phyloP scores from a whole-genome alignment of 2,888 invertebrate species.

The Amphipoea oculea region DNA sequence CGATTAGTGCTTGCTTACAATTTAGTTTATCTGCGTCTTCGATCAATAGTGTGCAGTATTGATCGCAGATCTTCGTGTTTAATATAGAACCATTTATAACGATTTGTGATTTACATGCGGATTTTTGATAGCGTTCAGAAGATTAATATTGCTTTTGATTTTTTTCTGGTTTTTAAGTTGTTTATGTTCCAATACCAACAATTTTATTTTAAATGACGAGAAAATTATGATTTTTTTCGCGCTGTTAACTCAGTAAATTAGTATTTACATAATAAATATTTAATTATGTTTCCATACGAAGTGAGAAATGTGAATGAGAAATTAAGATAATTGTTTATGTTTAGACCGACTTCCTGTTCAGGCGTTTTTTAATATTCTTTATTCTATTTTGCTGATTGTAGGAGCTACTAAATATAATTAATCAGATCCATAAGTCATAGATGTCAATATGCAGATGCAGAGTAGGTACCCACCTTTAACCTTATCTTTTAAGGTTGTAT shows the following conservation, averaged over 20 bases:
- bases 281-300: neutral
- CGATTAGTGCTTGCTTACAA: constrained; percentile 13
- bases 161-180: neutral
- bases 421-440: neutral
- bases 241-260: neutral
- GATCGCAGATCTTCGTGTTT: neutral
- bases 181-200: neutral
- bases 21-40: neutral
- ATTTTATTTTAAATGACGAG: neutral
- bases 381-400: neutral
- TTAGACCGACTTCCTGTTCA: neutral
- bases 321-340: neutral
- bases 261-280: too few relatives aligned
- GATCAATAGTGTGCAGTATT: too few relatives aligned
- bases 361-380: neutral
- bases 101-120: neutral
- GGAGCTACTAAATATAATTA: neutral
- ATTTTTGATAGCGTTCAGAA: neutral
- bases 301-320: neutral
- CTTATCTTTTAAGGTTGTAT: neutral
- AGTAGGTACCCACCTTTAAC: neutral
- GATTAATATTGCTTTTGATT: neutral
- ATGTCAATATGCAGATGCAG: neutral
- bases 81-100: neutral
- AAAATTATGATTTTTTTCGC: neutral